A percentile compares a stretch with the other conserved stretches of the same genome.
These are phyloP conservation scores for Cepphus grylle DNA, from an alignment of 2,113 vertebrate genomes.

Conservation along the genomic window DNA sequence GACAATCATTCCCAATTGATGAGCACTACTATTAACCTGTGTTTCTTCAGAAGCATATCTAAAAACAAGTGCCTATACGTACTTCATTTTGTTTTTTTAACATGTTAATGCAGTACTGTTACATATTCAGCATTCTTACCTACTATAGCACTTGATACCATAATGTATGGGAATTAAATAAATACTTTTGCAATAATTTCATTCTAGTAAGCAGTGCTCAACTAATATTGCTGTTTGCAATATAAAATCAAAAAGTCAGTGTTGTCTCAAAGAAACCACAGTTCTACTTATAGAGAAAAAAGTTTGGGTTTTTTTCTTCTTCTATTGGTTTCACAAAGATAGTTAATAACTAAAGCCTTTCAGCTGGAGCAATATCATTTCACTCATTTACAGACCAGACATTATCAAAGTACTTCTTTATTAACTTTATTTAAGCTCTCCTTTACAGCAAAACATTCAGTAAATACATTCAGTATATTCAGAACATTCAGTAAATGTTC, in stretches of 20 bases:
- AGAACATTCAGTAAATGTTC: not conserved
- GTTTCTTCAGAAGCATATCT: not conserved
- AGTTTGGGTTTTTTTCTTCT: not conserved
- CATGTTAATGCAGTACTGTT: not conserved
- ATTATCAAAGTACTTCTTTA: not conserved
- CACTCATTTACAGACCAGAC: not conserved
- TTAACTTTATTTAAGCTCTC: conserved; percentile 1
- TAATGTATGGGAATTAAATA: not conserved
- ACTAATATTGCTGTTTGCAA: not conserved
- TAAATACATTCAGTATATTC: not conserved
- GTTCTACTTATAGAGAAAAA: not conserved
- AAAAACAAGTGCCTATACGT: not conserved
- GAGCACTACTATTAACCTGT: not conserved
- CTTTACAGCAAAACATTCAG: not conserved
- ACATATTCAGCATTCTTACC: not conserved
- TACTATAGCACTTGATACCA: not conserved
- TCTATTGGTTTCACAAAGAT: not conserved
- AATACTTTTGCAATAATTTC: not conserved
- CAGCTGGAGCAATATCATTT: not conserved
- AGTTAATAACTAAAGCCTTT: not conserved
- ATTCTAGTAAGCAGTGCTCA: not conserved
- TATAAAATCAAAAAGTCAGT: not conserved
- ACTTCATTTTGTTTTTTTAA: not conserved
- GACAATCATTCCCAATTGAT: not conserved
- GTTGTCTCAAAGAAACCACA: not conserved